Conservation (phyloP, 2,113 vertebrate species). For the Eleginops maclovinus region DNA sequence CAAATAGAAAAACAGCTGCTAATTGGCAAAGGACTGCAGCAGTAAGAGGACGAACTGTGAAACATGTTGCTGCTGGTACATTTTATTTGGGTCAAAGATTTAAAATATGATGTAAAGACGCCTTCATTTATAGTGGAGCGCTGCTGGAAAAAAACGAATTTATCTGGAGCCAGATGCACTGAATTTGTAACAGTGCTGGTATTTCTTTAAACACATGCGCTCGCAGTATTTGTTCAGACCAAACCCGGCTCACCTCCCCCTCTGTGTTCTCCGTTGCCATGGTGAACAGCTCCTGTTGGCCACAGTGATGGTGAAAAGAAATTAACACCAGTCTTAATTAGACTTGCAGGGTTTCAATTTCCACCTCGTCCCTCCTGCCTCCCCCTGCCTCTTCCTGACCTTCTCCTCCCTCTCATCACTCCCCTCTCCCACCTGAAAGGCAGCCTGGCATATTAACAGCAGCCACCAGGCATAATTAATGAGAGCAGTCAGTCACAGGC, state of each 20-base stretch:
- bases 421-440: slow-evolving; percentile 39
- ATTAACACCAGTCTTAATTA: slow-evolving; percentile 81
- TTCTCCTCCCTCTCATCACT: slow-evolving; percentile 30
- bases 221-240: slow-evolving; percentile 1
- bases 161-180: neutral
- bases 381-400: slow-evolving; percentile 49
- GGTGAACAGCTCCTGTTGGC: slow-evolving; percentile 63
- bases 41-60: neutral
- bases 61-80: neutral
- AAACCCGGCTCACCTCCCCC: slow-evolving; percentile 28
- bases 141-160: neutral
- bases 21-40: neutral
- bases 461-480: slow-evolving; percentile 59
- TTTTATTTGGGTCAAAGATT: slow-evolving; percentile 11
- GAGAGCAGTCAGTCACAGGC: slow-evolving; percentile 39
- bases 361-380: slow-evolving; percentile 42
- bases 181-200: slow-evolving; percentile 10
- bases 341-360: slow-evolving; percentile 66
- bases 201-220: slow-evolving; percentile 7
- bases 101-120: neutral
- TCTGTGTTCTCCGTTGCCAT: slow-evolving; percentile 71
- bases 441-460: slow-evolving; percentile 47
- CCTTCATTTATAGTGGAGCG: no score
- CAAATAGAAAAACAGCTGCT: neutral
- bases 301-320: slow-evolving; percentile 59